Conservation (phyloP, 2,888 invertebrate species). For the Rotaria socialis region DNA sequence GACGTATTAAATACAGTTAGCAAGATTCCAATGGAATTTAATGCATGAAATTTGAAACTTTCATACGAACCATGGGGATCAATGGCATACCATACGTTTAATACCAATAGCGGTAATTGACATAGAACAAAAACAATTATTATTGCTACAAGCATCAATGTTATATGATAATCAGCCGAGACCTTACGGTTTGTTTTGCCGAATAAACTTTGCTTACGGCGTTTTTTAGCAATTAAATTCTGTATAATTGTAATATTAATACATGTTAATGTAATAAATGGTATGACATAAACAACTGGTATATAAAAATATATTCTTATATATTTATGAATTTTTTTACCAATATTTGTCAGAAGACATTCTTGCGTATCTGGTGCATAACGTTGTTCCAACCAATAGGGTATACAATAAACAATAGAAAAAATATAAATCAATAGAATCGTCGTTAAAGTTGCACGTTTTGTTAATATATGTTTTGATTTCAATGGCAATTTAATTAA, state of each 20-base stretch:
- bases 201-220: neutral
- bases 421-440: neutral
- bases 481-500: neutral
- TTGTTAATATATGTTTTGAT: neutral
- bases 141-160: slow-evolving; percentile 88
- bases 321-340: neutral
- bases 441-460: neutral
- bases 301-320: neutral
- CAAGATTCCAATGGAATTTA: slow-evolving; percentile 67
- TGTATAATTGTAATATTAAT: neutral
- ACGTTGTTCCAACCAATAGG: slow-evolving; percentile 1
- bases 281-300: neutral
- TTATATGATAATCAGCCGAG: slow-evolving; percentile 64
- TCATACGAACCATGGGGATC: slow-evolving; percentile 64
- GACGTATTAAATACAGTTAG: slow-evolving; percentile 93
- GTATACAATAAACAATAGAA: neutral
- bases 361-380: neutral
- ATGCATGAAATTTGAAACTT: slow-evolving; percentile 61
- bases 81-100: slow-evolving; percentile 69
- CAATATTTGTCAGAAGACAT: neutral
- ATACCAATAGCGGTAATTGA: slow-evolving; percentile 67
- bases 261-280: neutral
- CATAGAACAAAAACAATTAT: slow-evolving; percentile 89
- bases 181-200: neutral
- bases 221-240: neutral